Evolutionary conservation across 2,113 vertebrate species (phyloP).

Genomic region (Stegostoma tigrinum): DNA sequence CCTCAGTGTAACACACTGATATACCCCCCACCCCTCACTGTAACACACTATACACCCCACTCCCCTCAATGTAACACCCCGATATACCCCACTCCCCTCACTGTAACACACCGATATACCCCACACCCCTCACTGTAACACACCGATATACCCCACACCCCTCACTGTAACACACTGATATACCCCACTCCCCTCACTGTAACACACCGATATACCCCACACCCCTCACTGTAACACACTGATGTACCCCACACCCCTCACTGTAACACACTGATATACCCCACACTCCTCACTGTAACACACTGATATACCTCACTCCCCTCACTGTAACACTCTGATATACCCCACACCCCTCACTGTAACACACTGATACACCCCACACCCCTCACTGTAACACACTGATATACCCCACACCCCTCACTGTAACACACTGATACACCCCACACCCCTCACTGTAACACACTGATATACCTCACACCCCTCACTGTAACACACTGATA

Average conservation of each 20-base stretch:
- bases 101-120: no score
- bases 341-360: not conserved
- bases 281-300: not conserved
- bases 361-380: not conserved
- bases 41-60: not conserved
- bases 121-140: not conserved
- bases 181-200: not conserved
- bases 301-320: not conserved
- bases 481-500: not conserved
- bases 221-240: not conserved
- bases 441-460: not conserved
- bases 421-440: not conserved
- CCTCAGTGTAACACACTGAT: not conserved
- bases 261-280: not conserved
- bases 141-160: not conserved
- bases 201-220: not conserved
- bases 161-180: not conserved
- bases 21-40: not conserved
- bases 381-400: not conserved
- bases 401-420: not conserved
- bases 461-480: not conserved
- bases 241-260: not conserved
- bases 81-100: no score
- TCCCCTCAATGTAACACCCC: not conserved
- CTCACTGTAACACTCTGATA: not conserved